These are phyloP conservation scores for Microctonus brassicae DNA, from an alignment of 2,888 invertebrate genomes.

Conservation along the genomic window DNA sequence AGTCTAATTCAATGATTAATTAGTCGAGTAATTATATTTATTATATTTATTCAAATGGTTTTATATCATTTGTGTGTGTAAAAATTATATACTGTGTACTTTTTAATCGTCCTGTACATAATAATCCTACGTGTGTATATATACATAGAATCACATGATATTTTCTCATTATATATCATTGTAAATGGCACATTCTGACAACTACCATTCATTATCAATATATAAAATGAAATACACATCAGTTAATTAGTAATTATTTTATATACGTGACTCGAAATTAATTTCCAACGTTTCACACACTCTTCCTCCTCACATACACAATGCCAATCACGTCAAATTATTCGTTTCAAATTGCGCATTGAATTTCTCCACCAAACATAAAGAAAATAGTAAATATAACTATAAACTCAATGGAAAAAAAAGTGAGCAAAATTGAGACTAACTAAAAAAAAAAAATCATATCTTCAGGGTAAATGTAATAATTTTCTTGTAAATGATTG, in stretches of 20 bases:
- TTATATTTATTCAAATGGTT: too few relatives aligned
- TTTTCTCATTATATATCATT: too few relatives aligned
- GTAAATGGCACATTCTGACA: too few relatives aligned
- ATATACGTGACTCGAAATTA: background rate
- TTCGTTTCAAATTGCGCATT: background rate
- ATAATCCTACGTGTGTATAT: background rate
- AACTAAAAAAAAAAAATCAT: constrained; percentile 12
- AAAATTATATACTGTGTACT: too few relatives aligned
- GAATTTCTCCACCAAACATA: background rate
- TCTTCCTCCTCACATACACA: background rate
- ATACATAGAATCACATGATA: too few relatives aligned
- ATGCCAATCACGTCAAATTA: background rate
- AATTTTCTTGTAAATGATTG: constrained; percentile 26
- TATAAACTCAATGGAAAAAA: background rate
- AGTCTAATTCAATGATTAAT: too few relatives aligned
- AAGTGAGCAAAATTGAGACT: background rate
- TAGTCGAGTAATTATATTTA: too few relatives aligned
- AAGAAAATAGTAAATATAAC: background rate
- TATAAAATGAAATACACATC: background rate
- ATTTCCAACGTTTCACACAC: background rate
- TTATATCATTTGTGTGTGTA: too few relatives aligned
- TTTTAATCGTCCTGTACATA: background rate
- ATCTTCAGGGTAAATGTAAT: constrained; percentile 15
- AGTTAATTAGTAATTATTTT: background rate
- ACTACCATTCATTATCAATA: too few relatives aligned